phyloP scores from a whole-genome alignment of 2,113 vertebrate genomes.

The Nycticebus coucang region DNA sequence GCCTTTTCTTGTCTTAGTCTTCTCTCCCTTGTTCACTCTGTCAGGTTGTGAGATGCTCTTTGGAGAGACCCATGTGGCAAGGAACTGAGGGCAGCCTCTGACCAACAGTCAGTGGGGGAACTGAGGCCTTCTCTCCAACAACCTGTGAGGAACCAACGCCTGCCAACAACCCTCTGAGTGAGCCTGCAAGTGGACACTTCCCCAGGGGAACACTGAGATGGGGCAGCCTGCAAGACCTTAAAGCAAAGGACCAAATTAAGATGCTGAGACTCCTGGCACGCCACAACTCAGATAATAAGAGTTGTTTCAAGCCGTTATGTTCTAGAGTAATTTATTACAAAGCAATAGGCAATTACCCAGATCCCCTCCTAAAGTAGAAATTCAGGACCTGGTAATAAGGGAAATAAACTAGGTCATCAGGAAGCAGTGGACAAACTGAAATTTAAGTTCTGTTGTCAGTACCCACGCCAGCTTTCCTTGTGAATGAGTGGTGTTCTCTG shows the following conservation, averaged over 20 bases:
- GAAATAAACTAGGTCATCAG: background rate
- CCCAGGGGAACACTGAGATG: background rate
- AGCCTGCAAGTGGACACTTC: background rate
- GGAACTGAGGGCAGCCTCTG: background rate
- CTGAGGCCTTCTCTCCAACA: background rate
- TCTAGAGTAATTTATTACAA: conserved; percentile 4
- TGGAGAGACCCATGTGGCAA: background rate
- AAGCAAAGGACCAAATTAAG: background rate
- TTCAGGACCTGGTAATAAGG: background rate
- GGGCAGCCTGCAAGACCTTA: background rate
- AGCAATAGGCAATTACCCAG: background rate
- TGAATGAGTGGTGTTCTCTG: background rate
- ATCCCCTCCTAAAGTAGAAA: background rate
- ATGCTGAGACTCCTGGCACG: background rate
- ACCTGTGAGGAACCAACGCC: background rate
- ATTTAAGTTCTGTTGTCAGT: background rate
- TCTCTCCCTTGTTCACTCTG: background rate
- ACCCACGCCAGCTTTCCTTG: background rate
- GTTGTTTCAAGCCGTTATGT: background rate
- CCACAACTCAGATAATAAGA: background rate
- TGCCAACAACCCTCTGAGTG: background rate
- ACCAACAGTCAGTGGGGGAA: background rate
- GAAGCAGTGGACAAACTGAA: background rate
- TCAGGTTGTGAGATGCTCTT: background rate
- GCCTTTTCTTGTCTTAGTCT: background rate